Evolutionary conservation across 2,113 vertebrate species (phyloP).

Genomic region (Petroica traversi): DNA sequence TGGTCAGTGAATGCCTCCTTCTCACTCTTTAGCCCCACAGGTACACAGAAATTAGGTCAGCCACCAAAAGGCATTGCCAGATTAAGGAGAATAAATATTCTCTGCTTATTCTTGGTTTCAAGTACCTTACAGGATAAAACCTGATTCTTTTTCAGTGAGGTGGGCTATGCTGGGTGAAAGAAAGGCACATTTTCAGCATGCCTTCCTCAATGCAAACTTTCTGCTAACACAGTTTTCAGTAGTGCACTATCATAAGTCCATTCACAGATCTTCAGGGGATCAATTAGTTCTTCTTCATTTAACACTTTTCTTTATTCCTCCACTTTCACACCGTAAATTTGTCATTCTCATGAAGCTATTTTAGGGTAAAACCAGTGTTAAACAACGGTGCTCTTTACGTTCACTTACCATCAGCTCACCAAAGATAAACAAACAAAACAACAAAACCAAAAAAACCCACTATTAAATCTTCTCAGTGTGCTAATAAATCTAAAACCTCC

Average conservation of each 20-base stretch:
- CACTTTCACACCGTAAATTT: background rate
- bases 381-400: background rate
- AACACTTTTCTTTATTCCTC: background rate
- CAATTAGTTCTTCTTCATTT: background rate
- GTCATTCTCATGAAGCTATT: background rate
- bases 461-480: background rate
- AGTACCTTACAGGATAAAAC: background rate
- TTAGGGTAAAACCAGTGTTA: background rate
- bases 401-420: background rate
- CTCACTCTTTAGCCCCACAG: background rate
- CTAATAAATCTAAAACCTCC: background rate
- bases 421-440: background rate
- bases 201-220: background rate
- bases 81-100: background rate
- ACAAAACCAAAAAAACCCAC: background rate
- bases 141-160: background rate
- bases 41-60: constrained; percentile 1
- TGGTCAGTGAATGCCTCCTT: background rate
- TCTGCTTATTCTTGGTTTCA: background rate
- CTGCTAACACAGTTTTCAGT: background rate
- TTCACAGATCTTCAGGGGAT: background rate
- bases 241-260: background rate
- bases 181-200: background rate
- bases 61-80: background rate
- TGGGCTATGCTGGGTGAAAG: background rate